These are phyloP conservation scores for Cacoxenus indagator DNA, from an alignment of 2,888 invertebrate genomes.

Conservation along the genomic window DNA sequence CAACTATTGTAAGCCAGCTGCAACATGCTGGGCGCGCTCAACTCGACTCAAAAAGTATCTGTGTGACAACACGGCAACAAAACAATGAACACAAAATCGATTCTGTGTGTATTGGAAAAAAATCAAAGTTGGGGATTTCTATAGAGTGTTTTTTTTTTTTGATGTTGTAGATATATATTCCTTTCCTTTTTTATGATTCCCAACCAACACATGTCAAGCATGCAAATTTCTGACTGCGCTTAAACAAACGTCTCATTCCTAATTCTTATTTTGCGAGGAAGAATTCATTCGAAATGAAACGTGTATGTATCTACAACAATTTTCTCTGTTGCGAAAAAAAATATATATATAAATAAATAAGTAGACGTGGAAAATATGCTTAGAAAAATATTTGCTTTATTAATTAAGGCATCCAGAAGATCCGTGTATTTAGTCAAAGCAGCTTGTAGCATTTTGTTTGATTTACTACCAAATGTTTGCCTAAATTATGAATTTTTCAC, in stretches of 20 bases:
- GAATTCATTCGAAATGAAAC: constrained; percentile 7
- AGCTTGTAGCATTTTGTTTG: constrained; percentile 1
- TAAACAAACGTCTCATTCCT: background rate
- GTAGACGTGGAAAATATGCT: background rate
- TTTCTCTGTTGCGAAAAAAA: constrained; percentile 13
- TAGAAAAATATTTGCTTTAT: constrained; percentile 57
- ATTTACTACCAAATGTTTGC: constrained; percentile 12
- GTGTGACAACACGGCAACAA: background rate
- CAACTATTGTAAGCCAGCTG: background rate
- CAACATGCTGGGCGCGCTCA: background rate
- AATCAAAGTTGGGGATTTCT: constrained; percentile 40
- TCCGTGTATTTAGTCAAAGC: background rate
- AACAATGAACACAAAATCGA: background rate
- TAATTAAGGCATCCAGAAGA: constrained; percentile 48
- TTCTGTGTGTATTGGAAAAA: background rate
- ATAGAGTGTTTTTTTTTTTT: no score
- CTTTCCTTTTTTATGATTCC: no score
- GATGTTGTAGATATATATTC: no score
- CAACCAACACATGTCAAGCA: background rate
- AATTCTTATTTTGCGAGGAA: constrained; percentile 1
- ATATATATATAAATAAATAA: background rate
- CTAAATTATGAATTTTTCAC: constrained; percentile 1
- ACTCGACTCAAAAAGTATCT: no score
- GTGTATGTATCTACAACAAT: background rate
- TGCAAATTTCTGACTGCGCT: background rate